Evolutionary conservation across 2,888 invertebrate species (phyloP).

Genomic region (Megaustenia siamemsis): DNA sequence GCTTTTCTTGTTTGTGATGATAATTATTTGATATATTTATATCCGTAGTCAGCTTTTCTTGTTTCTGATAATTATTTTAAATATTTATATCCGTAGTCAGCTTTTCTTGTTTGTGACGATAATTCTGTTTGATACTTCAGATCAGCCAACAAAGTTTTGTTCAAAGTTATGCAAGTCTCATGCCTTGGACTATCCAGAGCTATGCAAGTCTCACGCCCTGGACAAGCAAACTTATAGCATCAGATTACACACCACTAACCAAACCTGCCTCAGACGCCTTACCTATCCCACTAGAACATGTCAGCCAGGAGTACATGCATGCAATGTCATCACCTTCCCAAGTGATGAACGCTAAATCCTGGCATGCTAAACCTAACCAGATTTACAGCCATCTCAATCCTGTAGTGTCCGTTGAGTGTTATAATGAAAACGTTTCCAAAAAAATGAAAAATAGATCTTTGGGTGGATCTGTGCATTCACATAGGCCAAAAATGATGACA

Average conservation of each 20-base stretch:
- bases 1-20: no score
- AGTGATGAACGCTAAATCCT: neutral
- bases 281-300: slow-evolving; percentile 39
- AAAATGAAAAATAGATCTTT: neutral
- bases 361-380: neutral
- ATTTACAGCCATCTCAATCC: slow-evolving; percentile 6
- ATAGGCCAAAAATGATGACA: slow-evolving; percentile 7
- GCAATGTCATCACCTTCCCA: neutral
- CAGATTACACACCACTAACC: slow-evolving; percentile 3
- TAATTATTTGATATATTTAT: no score
- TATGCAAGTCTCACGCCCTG: slow-evolving; percentile 44
- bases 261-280: slow-evolving; percentile 26
- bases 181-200: slow-evolving; percentile 46
- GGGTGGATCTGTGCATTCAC: neutral
- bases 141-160: slow-evolving; percentile 14
- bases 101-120: neutral
- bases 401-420: neutral
- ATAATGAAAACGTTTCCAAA: neutral
- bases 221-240: slow-evolving; percentile 40
- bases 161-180: slow-evolving; percentile 41
- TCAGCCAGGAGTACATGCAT: neutral
- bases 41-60: no score
- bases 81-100: no score
- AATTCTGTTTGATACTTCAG: slow-evolving; percentile 1
- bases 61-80: no score